Evolutionary conservation across 2,888 invertebrate genomes (phyloP), one percentile per base, ranked within the genome.

Genomic region (Ophioninae sp.): DNA sequence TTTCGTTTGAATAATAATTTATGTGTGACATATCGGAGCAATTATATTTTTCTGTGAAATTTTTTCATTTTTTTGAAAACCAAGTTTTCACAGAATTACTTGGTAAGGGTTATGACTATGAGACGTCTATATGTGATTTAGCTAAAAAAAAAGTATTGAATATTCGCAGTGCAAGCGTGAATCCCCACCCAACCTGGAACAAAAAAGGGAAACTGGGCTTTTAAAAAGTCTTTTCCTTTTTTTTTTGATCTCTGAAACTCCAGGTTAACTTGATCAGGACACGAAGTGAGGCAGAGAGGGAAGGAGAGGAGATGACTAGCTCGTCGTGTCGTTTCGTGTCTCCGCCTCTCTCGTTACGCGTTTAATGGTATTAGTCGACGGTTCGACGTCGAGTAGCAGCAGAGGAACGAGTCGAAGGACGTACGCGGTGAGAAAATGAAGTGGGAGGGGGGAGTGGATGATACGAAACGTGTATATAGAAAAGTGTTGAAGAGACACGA

Each of bases 131-230:
- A 73, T 79, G 22, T 64, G 65, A 37, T 64, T 78, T 71, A 73
- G 72, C 68, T n/a, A n/a, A 68, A 68, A 68, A 69, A 74, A 51
- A 69, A 58, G 73, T 61, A 72, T 73, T 58, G 76, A 80, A 68
- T 73, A 73, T 76, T 58, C 61, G 61, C 39, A 30, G 84, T 85
- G 76, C 81, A 71, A 67, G 56, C 64, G 56, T 65, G 58, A 72
- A 63, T 44, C 51, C 0, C 10, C 76, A 72, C 69, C 77, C 61
- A 74, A 81, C 81, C 81, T 80, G 83, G 87, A 84, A 87, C 84
- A 82, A 86, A 85, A 83, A 87, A 81, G 83, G 79, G 86, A 88
- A 90, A 89, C 90, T 90, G 88, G 86, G 87, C 88, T 90, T 89
- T 90, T 87, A 89, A 88, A 85, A 89, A 89, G 88, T 89, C 89